Base-by-base conservation (phyloP, 2,888 invertebrate genomes). In the Epirrita christyi region DNA sequence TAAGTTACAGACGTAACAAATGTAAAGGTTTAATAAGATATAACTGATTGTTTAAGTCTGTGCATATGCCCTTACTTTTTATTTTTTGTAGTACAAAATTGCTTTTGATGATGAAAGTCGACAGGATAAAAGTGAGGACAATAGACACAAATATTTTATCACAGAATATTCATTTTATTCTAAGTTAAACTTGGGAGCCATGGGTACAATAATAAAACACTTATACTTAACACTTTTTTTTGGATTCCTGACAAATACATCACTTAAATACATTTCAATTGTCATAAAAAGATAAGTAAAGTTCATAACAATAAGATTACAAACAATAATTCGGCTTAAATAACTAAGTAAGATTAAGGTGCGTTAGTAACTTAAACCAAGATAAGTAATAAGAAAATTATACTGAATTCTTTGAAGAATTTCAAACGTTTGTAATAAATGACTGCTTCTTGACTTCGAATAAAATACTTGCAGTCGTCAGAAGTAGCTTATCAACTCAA, bases 361-460 rank as follows among this genome's bases (percentile, higher is more conserved):
- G n/a, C 41, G 27, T 55, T 59, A 62, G 53, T 58, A 62, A 50
- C 53, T 55, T 62, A 62, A 59, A 58, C 53, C 53, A 42, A 46
- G 52, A 57, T 59, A 56, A 53, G 49, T 56, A 53, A 62, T 55
- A 55, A 55, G 47, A 60, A 54, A 53, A 63, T 63, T 63, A 63
- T 63, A 56, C 62, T 38, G 13, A 51, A 54, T 51, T 47, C 51
- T 56, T 56, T 11, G 8, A 54, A 57, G 43, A 32, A 28, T 38
- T 40, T 56, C 52, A 61, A 56, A 47, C 49, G 53, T 45, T 56
- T 60, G 4, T 21, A 3, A 21, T 40, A 40, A 40, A 40, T 40
- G 14, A 14, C 13, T 11, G 14, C 14, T 14, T 9, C 40, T 40
- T 8, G 14, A 9, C 43, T 15, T 11, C 32, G n/a, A 11, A 40